phyloP scores from a whole-genome alignment of 2,113 vertebrate genomes.

The Neotoma lepida region DNA sequence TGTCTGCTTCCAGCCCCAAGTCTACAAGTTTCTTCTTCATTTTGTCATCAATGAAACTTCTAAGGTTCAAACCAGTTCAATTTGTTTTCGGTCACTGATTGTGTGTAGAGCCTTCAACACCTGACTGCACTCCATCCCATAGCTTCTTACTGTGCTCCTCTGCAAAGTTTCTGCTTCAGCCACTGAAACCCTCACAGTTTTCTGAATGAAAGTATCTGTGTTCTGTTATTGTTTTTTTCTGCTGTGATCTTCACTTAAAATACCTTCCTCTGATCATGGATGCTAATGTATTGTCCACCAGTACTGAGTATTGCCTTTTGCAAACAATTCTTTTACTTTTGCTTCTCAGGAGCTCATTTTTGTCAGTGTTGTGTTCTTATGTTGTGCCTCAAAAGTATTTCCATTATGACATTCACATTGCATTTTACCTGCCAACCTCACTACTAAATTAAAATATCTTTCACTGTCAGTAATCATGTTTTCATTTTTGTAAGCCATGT shows the following conservation, averaged over 20 bases:
- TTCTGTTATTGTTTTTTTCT: neutral
- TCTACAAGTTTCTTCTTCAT: neutral
- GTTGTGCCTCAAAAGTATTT: neutral
- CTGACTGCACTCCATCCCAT: neutral
- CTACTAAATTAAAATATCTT: neutral
- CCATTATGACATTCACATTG: neutral
- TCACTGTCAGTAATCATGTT: neutral
- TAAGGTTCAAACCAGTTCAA: neutral
- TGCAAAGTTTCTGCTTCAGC: neutral
- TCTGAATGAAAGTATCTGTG: neutral
- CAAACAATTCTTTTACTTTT: neutral
- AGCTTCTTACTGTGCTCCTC: neutral
- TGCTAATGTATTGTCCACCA: neutral
- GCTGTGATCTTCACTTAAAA: neutral
- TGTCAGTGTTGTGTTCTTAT: neutral
- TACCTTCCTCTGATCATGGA: neutral
- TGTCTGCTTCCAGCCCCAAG: neutral
- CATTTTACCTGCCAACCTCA: neutral
- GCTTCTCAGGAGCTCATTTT: neutral
- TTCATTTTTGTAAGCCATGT: neutral
- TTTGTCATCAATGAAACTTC: neutral
- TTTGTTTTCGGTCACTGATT: neutral
- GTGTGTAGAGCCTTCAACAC: neutral
- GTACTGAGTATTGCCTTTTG: neutral
- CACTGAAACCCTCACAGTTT: neutral